Percentiles rank a stretch among this genome's conserved stretches.
phyloP scores from a whole-genome alignment of 2,113 vertebrate genomes.

The Xiphias gladius region DNA sequence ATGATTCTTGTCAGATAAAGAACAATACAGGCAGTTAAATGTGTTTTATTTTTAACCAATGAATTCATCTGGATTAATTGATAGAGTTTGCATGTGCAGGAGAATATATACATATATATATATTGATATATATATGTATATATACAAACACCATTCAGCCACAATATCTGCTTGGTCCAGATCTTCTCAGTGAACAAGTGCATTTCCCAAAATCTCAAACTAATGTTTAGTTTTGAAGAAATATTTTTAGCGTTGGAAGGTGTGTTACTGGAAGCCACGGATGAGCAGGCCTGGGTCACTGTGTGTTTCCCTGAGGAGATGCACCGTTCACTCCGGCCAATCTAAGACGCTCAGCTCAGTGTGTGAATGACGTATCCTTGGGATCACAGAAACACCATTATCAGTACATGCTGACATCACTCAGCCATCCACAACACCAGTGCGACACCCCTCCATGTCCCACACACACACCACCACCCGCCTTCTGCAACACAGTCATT shows the following conservation, averaged over 20 bases:
- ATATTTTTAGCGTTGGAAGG: slow-evolving; percentile 2
- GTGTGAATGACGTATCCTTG: slow-evolving; percentile 68
- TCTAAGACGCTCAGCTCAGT: slow-evolving; percentile 25
- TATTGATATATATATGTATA: too few species aligned
- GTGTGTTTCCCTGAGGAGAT: slow-evolving; percentile 54
- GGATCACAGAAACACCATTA: slow-evolving; percentile 78
- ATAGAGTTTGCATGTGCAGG: too few species aligned
- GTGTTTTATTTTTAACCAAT: too few species aligned
- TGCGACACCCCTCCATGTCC: slow-evolving; percentile 19
- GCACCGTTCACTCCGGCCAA: slow-evolving; percentile 23
- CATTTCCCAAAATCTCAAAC: not conserved
- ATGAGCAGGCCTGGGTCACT: slow-evolving; percentile 85
- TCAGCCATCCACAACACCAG: slow-evolving; percentile 42
- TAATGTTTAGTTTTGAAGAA: not conserved
- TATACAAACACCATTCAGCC: too few species aligned
- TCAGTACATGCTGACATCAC: slow-evolving; percentile 76
- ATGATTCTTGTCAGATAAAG: too few species aligned
- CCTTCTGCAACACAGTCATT: slow-evolving; percentile 65
- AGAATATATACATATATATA: too few species aligned
- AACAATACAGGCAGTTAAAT: too few species aligned
- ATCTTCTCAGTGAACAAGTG: not conserved
- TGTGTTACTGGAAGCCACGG: slow-evolving; percentile 87
- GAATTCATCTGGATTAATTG: too few species aligned
- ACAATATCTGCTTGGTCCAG: too few species aligned
- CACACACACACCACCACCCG: slow-evolving; percentile 24